Base-by-base conservation (phyloP, 2,113 vertebrate species). In the Alexandromys fortis region DNA sequence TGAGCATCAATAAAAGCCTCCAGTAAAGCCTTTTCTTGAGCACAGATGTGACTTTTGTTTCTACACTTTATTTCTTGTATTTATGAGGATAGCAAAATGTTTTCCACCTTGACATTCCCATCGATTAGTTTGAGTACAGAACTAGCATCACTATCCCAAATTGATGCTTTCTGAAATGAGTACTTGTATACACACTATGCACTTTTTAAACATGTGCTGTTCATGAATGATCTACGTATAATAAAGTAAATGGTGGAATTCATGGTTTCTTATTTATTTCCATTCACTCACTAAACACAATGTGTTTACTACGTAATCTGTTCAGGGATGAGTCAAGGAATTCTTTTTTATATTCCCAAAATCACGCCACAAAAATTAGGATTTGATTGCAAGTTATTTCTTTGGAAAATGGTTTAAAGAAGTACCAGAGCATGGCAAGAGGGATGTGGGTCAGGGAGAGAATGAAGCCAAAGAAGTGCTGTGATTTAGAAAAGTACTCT, bases 231-330 rank as follows among this genome's bases (percentile, higher is more conserved):
- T 79, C 17, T 72, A 45, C 58, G 79, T 86, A 83, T 89, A 90
- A 85, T 94, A 22, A 95, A 94, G 14, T 75, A 83, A 83, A 90
- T 65, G 63, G 33, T 2, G 89, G 95, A 13, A 72, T 63, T 77
- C 28, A 28, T 26, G 47, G 33, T 70, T 93, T 83, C 76, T 63
- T 81, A 75, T 38, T 87, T 21, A 58, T 83, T 94, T 72, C 83
- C 30, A 75, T 83, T 86, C 52, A 89, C 85, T 95, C 42, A 85
- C 82, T 21, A 92, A 75, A 28, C 30, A 91, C 0, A 78, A 28
- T 33, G 9, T 86, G 91, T 63, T 76, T 45, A 61, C n/a, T 86
- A 21, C 28, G 2, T 65, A 73, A 86, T 30, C 82, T 38, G 33
- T 26, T 97, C 47, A 83, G 65, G 90, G 22, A 33, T 82, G 26